phyloP scores from a whole-genome alignment of 2,888 invertebrate genomes.

The Heteromurus nitidus region DNA sequence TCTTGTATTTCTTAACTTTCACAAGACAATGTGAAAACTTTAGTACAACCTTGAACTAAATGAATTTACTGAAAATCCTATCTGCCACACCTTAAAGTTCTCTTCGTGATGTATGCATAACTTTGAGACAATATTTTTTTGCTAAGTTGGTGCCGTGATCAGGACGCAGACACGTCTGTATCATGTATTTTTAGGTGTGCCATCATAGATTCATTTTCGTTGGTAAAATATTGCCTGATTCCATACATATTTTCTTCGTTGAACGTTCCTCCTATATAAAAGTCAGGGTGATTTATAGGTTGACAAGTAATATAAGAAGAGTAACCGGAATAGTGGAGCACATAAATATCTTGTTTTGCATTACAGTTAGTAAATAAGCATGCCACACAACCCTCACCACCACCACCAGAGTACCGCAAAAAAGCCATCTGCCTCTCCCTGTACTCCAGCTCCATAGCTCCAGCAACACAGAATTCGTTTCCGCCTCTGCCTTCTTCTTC shows the following conservation, averaged over 20 bases:
- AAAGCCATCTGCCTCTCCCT: neutral
- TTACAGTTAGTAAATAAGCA: slow-evolving; percentile 18
- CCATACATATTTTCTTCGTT: slow-evolving; percentile 13
- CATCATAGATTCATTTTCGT: too few species aligned
- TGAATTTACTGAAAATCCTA: too few species aligned
- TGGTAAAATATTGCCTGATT: slow-evolving; percentile 13
- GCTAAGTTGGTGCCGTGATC: too few species aligned
- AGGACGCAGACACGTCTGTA: too few species aligned
- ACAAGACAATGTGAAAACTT: too few species aligned
- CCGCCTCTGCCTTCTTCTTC: neutral
- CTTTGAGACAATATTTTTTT: too few species aligned
- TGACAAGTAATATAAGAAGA: slow-evolving; percentile 46
- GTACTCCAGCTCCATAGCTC: neutral
- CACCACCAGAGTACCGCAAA: neutral
- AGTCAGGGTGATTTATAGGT: slow-evolving; percentile 42
- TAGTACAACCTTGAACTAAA: too few species aligned
- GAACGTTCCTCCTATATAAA: slow-evolving; percentile 11
- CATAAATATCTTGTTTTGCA: slow-evolving; percentile 40
- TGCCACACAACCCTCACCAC: neutral
- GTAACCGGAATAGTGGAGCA: slow-evolving; percentile 30
- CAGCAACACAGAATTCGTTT: too few species aligned
- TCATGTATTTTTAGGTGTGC: too few species aligned
- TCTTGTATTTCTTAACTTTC: too few species aligned
- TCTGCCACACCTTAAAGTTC: too few species aligned
- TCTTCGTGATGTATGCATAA: too few species aligned